Evolutionary conservation across 1,140 invertebrate species (phyloP), one percentile per base, ranked within the genome.

Genomic region (Drosophila lowei): DNA sequence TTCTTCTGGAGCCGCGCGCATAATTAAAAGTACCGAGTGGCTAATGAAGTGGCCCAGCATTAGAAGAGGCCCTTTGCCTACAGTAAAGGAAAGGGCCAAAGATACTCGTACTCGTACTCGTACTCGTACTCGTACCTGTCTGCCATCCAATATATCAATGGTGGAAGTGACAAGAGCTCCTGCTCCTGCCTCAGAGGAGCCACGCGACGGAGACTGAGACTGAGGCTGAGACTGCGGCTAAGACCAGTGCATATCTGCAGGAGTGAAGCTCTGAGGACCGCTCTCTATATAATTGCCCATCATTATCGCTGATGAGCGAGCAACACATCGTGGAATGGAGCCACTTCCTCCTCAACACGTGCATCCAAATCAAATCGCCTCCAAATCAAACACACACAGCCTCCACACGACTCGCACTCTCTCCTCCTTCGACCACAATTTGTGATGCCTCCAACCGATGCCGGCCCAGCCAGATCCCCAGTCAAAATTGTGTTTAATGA

Each of bases 301-400:
- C 83, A 86, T 86, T 88, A 88, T 86, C 78, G 65, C 83, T 86
- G 81, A 86, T 86, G 81, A 86, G 78, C 72, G 83, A 53, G 83
- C 70, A 73, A 86, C 81, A 81, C 80, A 66, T 66, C 34, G 44
- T 44, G 61, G 63, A 74, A 65, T 50, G 72, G 72, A 55, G 55
- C 48, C 53, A 75, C 77, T 80, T 84, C 60, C 72, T 70, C 13
- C 23, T 38, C 50, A 48, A 84, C 79, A 78, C 79, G 76, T 85
- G 73, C 80, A 81, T 34, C 54, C 44, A 75, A 77, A 79, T 67
- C 83, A 88, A 81, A 88, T 86, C 83, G 75, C 59, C 49, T 70
- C 64, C 78, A 83, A 86, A 88, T 86, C 81, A 86, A 86, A 88
- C 79, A 86, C 67, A 64, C 47, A 52, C 25, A 53, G 41, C 4